Base-by-base conservation (phyloP, 2,797 vertebrate genomes). In the Acipenser transmontanus region DNA sequence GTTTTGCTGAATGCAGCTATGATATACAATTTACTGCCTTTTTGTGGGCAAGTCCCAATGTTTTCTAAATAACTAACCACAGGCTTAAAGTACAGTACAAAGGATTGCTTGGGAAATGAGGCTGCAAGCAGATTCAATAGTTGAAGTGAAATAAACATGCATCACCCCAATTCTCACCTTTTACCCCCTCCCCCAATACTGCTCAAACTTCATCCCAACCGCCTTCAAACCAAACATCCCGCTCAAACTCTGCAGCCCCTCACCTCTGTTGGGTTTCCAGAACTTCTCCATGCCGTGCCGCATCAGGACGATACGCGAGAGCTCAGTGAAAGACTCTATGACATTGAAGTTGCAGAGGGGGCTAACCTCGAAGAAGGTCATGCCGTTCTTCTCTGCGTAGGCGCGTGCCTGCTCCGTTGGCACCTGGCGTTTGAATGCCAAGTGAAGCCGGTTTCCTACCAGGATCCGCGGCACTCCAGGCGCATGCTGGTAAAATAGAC, bases 251-350 rank as follows among this genome's bases (percentile, higher is more conserved):
- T 34, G 34, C 34, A 34, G 34, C 50, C 17, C 68, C 90, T 86
- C 65, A 97, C 97, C 97, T 91, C 94, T 82, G 85, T 98, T 99
- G 72, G 97, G 97, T 65, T 84, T 94, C 96, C 96, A 99, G 86
- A 99, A 98, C 80, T 98, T 98, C 85, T 99, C 97, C 97, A 99
- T 99, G 71, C 97, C 97, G 0, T 99, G 97, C 48, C 97, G 89
- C 97, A 99, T 99, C 47, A 99, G 90, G 70, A 99, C 97, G 0
- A 98, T 99, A 49, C 97, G 95, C 0, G 97, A 99, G 17, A 99
- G 84, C 82, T 99, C 97, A 0, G 97, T 99, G 87, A 99, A 98
- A 64, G 97, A 98, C 80, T 99, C 97, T 0, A 94, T 94, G 77
- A 99, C 95, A 0, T 99, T 99, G 91, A 99, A 99, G 89, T 99